Evolutionary conservation across 1,140 invertebrate species (phyloP).

Genomic region (Plectrocnemia conspersa): DNA sequence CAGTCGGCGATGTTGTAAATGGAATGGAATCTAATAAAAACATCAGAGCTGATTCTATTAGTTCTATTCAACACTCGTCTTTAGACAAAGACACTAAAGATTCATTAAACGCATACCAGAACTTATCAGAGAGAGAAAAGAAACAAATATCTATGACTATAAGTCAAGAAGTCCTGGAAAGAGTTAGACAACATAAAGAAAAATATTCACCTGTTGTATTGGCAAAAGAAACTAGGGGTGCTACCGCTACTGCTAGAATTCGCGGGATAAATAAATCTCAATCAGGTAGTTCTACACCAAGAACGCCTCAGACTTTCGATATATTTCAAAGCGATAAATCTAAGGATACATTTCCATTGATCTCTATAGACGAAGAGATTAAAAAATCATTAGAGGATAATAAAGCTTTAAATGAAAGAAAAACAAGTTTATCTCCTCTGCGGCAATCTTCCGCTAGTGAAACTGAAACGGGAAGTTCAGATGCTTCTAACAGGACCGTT

Average conservation of each 20-base stretch:
- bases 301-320: conserved; percentile 55
- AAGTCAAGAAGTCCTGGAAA: conserved; percentile 66
- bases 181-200: conserved; percentile 51
- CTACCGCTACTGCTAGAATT: conserved; percentile 55
- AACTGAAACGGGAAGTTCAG: conserved; percentile 65
- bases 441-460: conserved; percentile 53
- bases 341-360: conserved; percentile 49
- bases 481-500: conserved; percentile 62
- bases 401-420: too few relatives aligned
- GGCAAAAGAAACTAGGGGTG: conserved; percentile 61
- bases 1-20: conserved; percentile 36
- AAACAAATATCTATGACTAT: conserved; percentile 65
- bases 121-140: conserved; percentile 65
- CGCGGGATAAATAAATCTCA: conserved; percentile 38
- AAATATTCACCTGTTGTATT: conserved; percentile 49
- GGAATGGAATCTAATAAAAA: conserved; percentile 39
- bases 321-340: conserved; percentile 46
- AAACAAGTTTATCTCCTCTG: conserved; percentile 28
- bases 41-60: conserved; percentile 54
- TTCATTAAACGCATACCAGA: conserved; percentile 49
- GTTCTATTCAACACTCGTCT: conserved; percentile 46
- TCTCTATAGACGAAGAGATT: conserved; percentile 47
- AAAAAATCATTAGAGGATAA: conserved; percentile 42
- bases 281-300: conserved; percentile 44
- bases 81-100: conserved; percentile 50